These are phyloP conservation scores for Scophthalmus maximus DNA, from an alignment of 2,113 vertebrate species.

Conservation along the genomic window DNA sequence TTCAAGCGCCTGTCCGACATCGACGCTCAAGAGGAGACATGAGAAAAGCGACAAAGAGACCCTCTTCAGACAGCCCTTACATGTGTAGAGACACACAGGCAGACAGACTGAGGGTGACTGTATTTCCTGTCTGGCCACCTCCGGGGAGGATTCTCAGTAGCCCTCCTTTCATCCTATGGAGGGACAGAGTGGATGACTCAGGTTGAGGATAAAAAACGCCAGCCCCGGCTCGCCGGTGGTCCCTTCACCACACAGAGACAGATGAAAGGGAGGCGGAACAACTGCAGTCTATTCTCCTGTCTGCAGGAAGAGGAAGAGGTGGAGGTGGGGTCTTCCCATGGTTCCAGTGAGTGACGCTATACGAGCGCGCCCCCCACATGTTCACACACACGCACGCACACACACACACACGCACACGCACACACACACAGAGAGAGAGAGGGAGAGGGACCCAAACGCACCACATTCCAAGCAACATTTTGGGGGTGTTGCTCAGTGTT, in stretches of 20 bases:
- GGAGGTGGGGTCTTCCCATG: slow-evolving; percentile 22
- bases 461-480: slow-evolving; percentile 48
- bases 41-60: slow-evolving; percentile 37
- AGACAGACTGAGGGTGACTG: slow-evolving; percentile 47
- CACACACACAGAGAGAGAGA: background rate
- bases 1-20: slow-evolving; percentile 39
- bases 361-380: slow-evolving; percentile 24
- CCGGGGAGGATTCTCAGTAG: slow-evolving; percentile 45
- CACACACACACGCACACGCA: slow-evolving; percentile 4
- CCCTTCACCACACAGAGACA: slow-evolving; percentile 41
- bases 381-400: slow-evolving; percentile 7
- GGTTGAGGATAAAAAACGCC: slow-evolving; percentile 44
- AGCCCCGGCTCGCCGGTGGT: slow-evolving; percentile 42
- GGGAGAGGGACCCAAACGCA: slow-evolving; percentile 10
- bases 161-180: slow-evolving; percentile 64
- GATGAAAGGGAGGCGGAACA: slow-evolving; percentile 67
- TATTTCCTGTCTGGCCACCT: slow-evolving; percentile 67
- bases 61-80: slow-evolving; percentile 31
- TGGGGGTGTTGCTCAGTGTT: slow-evolving; percentile 64
- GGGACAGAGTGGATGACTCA: slow-evolving; percentile 68
- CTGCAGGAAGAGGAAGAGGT: slow-evolving; percentile 46
- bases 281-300: slow-evolving; percentile 58
- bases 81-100: slow-evolving; percentile 43
- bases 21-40: slow-evolving; percentile 30
- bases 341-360: slow-evolving; percentile 47